Evolutionary conservation across 2,888 invertebrate genomes (phyloP), one percentile per base, ranked within the genome.

Genomic region (Zele albiditarsus): DNA sequence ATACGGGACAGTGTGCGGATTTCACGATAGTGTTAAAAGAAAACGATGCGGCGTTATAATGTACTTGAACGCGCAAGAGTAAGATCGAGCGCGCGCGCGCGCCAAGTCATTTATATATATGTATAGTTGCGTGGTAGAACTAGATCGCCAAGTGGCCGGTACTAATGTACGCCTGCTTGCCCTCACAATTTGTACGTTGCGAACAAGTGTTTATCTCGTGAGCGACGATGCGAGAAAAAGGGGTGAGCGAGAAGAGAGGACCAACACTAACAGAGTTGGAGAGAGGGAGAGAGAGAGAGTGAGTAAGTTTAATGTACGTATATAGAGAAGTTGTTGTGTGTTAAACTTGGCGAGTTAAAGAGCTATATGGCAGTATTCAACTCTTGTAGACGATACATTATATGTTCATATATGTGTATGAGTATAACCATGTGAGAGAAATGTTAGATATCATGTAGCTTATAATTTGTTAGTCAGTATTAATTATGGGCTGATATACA

Each of bases 401-500:
- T 71, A 70, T 65, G 27, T 57, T 12, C 12, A 31, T 38, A 38
- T 38, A 6, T 38, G 38, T 38, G 38, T 38, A 38, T 38, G 38
- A 75, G 42, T 60, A 68, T 65, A 14, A 49, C 49, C 62, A 70
- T 71, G 67, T 68, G 73, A 71, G 72, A 77, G 75, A 77, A 73
- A 66, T 69, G 71, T 69, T 68, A 68, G 70, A 73, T 69, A 68
- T 53, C 68, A 42, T 71, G 60, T 63, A 66, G 73, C 53, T 74
- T 77, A 75, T 80, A 79, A 83, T 80, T 80, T 78, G 75, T 76
- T 78, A 75, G 80, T 83, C 80, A 76, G 77, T 82, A 83, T 82
- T 84, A 84, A 84, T 84, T 83, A 82, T 79, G 78, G 79, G 81
- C 80, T 75, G 73, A 71, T 53, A 20, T 53, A 72, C 77, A 78